phyloP scores from a whole-genome alignment of 2,113 vertebrate genomes.

The Nipponia nippon region DNA sequence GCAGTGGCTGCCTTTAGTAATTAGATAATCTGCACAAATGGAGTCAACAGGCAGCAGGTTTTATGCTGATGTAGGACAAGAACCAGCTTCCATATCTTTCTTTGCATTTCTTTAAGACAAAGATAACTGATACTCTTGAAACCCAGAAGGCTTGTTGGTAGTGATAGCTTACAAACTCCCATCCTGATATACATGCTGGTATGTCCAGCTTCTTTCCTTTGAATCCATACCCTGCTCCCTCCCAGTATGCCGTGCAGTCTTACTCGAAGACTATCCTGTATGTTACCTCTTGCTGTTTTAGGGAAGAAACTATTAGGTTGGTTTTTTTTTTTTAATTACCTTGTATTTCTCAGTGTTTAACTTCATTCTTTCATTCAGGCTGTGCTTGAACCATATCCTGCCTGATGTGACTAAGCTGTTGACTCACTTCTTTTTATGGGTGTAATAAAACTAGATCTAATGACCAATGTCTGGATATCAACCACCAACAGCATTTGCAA shows the following conservation, averaged over 20 bases:
- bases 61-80: neutral
- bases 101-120: neutral
- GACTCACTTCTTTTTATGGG: conserved; percentile 64
- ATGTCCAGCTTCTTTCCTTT: neutral
- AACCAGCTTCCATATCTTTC: neutral
- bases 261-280: neutral
- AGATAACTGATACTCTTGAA: neutral
- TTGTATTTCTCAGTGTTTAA: conserved; percentile 36
- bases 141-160: neutral
- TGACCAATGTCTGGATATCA: conserved; percentile 32
- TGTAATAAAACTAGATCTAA: conserved; percentile 31
- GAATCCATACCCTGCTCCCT: neutral
- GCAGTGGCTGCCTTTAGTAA: neutral
- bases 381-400: conserved; percentile 30
- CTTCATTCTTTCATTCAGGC: conserved; percentile 18
- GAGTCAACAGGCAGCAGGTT: neutral
- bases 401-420: conserved; percentile 62
- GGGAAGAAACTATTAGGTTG: neutral
- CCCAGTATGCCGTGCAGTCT: rapidly evolving
- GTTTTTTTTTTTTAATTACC: neutral
- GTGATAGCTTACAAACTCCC: neutral
- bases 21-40: neutral
- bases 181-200: neutral
- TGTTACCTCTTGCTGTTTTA: neutral
- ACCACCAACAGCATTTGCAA: conserved; percentile 17